Base-by-base conservation (phyloP, 2,113 vertebrate genomes). In the Paramisgurnus dabryanus region DNA sequence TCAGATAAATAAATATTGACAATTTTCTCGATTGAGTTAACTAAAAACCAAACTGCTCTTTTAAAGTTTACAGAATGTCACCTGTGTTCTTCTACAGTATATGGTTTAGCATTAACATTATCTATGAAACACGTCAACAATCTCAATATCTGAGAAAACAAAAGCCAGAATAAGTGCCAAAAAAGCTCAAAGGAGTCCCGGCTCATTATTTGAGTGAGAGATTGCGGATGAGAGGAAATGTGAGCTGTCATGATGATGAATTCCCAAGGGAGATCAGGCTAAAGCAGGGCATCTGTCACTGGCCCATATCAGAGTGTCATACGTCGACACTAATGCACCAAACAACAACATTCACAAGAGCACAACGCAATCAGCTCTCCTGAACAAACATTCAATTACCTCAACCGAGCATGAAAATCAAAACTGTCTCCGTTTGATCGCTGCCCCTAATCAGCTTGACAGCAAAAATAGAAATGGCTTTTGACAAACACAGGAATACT, bases 341-440 rank as follows among this genome's bases (percentile, higher is more conserved):
- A 79, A 74, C 82, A 72, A 67, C 71, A 84, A 76, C 79, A 76
- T 66, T 85, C 79, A 83, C 79, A 71, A 53, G 53, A 58, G 86
- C 87, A 77, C 45, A 81, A 87, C 80, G 81, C 78, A 85, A 88
- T 85, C 84, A 84, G 83, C 84, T 86, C 86, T 89, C 88, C 87
- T 79, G 85, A 86, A 82, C 85, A 87, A 85, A 87, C 86, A 85
- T 88, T 90, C 87, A 89, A 89, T 90, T 88, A 89, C 82, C 67
- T 85, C 72, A 89, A 88, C 70, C 41, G 43, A 71, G 83, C 80
- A 79, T 50, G 77, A 81, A 79, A 68, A 82, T 67, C 53, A 67
- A 50, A 81, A 81, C 34, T 74, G 41, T 78, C 70, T 45, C 71
- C 6, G 57, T 85, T 80, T 85, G 87, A 83, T 87, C 82, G 85